phyloP scores from a whole-genome alignment of 2,797 vertebrate genomes.

The Otus scops region DNA sequence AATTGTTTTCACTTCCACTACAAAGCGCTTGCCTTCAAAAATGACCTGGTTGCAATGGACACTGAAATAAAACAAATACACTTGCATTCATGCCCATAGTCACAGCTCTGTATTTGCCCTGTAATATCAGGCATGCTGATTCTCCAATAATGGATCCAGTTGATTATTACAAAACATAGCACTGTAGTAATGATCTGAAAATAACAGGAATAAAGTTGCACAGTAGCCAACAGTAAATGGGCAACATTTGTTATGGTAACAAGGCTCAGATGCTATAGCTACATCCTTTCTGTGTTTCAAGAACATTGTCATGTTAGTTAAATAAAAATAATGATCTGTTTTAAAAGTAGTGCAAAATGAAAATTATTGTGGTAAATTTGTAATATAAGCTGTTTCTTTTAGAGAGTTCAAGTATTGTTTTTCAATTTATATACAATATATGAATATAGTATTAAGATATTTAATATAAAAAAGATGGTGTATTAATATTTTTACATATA shows the following conservation, averaged over 20 bases:
- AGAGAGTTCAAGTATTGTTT: not conserved
- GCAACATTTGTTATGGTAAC: not conserved
- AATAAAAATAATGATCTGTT: slow-evolving; percentile 4
- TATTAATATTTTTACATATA: not conserved
- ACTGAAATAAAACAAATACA: not conserved
- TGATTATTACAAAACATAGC: not conserved
- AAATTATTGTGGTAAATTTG: not conserved
- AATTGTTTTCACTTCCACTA: not conserved
- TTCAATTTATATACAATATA: not conserved
- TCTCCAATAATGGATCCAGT: not conserved
- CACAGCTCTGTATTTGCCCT: not conserved
- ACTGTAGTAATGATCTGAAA: not conserved
- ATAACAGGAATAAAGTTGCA: not conserved
- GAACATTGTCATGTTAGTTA: not conserved
- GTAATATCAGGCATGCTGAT: not conserved
- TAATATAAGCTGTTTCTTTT: not conserved
- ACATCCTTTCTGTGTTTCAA: not conserved
- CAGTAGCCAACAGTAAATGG: not conserved
- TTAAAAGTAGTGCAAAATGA: not conserved
- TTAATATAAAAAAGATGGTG: not conserved
- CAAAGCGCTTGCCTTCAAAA: not conserved
- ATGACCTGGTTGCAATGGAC: not conserved
- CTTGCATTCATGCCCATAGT: not conserved
- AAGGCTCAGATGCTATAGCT: not conserved
- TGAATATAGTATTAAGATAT: not conserved